phyloP scores from a whole-genome alignment of 2,797 vertebrate genomes.

The Kryptolebias ocellatus region DNA sequence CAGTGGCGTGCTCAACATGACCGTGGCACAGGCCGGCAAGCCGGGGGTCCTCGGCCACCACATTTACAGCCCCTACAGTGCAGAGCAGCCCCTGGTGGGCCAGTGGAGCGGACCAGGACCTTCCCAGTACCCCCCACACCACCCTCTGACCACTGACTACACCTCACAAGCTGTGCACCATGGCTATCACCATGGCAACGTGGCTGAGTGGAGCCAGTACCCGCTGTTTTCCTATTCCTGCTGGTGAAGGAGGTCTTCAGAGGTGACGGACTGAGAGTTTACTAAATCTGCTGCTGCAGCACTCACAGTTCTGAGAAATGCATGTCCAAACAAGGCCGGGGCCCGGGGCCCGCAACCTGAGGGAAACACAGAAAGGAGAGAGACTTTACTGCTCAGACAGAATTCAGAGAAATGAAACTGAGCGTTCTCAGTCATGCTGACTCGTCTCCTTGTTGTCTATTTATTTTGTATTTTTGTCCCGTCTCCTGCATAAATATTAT shows the following conservation, averaged over 20 bases:
- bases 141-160: conserved; percentile 86
- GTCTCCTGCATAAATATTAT: conserved; percentile 74
- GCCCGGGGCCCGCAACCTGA: conserved; percentile 14
- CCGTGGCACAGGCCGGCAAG: conserved; percentile 81
- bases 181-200: conserved; percentile 84
- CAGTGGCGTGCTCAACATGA: conserved; percentile 82
- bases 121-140: conserved; percentile 83
- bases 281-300: conserved; percentile 20
- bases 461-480: conserved; percentile 79
- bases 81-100: conserved; percentile 84
- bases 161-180: conserved; percentile 83
- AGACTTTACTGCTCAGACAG: conserved; percentile 4
- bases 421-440: conserved; percentile 20
- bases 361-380: conserved; percentile 10
- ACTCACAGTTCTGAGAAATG: conserved; percentile 30
- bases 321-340: conserved; percentile 48
- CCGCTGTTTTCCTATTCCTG: conserved; percentile 91
- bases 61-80: conserved; percentile 83
- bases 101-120: conserved; percentile 86
- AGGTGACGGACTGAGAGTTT: conserved; percentile 28
- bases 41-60: conserved; percentile 80
- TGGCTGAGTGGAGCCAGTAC: conserved; percentile 92
- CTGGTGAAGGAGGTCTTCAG: conserved; percentile 81
- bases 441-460: conserved; percentile 68
- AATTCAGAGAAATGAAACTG: conserved; percentile 9